Evolutionary conservation across 2,113 vertebrate genomes (phyloP).

Genomic region (Crotalus horridus): DNA sequence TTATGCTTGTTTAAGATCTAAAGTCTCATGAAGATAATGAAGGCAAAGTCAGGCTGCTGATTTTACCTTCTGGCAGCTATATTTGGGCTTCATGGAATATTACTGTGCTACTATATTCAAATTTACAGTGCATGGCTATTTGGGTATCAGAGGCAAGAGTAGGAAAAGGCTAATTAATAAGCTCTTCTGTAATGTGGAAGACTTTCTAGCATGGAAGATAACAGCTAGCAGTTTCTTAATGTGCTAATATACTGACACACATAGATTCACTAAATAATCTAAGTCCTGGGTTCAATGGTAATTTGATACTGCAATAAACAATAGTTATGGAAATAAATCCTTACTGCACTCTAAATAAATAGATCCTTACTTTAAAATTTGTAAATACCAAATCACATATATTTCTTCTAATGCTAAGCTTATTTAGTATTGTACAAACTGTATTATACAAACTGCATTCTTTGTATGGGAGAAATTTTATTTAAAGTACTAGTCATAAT

Average conservation of each 20-base stretch:
- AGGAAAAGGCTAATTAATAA: not conserved
- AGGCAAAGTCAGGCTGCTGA: not conserved
- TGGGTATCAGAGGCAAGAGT: not conserved
- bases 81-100: not conserved
- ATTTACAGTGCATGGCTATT: not conserved
- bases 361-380: not conserved
- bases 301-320: not conserved
- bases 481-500: not conserved
- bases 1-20: not conserved
- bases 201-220: not conserved
- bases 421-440: not conserved
- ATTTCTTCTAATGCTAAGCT: not conserved
- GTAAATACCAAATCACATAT: not conserved
- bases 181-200: not conserved
- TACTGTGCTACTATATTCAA: not conserved
- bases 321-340: not conserved
- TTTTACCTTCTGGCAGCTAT: not conserved
- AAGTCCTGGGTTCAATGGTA: not conserved
- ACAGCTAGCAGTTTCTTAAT: not conserved
- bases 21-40: not conserved
- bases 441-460: not conserved
- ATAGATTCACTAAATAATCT: not conserved
- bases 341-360: not conserved
- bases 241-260: not conserved
- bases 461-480: not conserved